phyloP scores from a whole-genome alignment of 2,113 vertebrate genomes.

The Alligator mississippiensis region DNA sequence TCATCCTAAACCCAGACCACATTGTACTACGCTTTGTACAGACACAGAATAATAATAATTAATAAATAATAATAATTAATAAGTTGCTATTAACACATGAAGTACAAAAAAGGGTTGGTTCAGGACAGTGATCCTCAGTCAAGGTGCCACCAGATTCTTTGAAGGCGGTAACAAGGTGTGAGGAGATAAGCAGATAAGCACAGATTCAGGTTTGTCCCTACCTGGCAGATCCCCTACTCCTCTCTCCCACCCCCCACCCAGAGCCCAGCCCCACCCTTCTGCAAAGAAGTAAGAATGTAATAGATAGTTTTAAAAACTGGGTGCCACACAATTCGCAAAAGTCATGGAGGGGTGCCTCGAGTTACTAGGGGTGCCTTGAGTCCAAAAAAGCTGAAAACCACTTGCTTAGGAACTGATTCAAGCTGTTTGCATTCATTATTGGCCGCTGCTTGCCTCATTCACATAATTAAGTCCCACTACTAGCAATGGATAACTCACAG shows the following conservation, averaged over 20 bases:
- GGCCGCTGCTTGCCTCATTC: background rate
- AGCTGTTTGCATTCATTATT: background rate
- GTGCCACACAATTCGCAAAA: no score
- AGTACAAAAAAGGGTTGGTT: background rate
- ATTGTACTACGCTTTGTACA: background rate
- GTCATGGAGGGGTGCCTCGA: no score
- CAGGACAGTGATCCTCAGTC: background rate
- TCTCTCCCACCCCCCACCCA: background rate
- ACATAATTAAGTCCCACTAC: no score
- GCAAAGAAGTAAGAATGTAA: background rate
- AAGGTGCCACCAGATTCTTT: background rate
- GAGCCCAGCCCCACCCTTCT: accelerated
- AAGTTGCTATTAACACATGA: background rate
- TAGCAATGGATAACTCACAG: background rate
- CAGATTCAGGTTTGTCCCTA: no score
- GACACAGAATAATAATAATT: background rate
- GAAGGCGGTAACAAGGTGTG: no score
- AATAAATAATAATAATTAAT: no score
- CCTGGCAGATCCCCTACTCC: background rate
- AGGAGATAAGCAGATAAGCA: no score
- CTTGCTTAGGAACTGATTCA: background rate
- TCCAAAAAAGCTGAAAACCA: background rate
- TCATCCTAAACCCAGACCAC: background rate
- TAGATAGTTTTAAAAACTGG: no score
- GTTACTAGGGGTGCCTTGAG: no score